Conservation (phyloP, 1,140 invertebrate genomes). For the Melitaea cinxia region DNA sequence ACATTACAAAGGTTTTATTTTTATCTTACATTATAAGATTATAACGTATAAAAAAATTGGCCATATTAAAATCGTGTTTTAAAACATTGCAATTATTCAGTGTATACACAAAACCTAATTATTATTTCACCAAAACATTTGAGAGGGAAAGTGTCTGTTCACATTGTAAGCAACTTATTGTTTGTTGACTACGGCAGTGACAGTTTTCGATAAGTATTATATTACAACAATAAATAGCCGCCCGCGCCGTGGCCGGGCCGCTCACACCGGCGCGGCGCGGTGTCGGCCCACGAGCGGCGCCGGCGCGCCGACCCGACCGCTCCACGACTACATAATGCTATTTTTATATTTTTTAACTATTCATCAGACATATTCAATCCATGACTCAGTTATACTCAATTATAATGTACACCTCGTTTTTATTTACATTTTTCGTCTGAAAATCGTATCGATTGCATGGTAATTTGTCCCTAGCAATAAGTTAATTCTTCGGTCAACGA, state of each 20-base stretch:
- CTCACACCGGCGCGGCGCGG: constrained; percentile 25
- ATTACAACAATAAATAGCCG: background rate
- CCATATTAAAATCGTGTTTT: too few relatives aligned
- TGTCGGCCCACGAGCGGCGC: constrained; percentile 23
- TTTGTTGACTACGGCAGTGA: too few relatives aligned
- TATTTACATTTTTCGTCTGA: background rate
- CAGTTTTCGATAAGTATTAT: too few relatives aligned
- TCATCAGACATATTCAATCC: constrained; percentile 17
- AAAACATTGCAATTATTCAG: too few relatives aligned
- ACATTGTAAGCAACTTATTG: too few relatives aligned
- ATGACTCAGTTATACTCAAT: constrained; percentile 5
- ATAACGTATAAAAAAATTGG: too few relatives aligned
- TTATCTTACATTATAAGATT: too few relatives aligned
- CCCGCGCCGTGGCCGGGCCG: constrained; percentile 9
- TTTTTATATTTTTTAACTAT: constrained; percentile 24
- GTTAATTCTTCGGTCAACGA: background rate
- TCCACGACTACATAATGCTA: constrained; percentile 14
- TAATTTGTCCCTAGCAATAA: background rate
- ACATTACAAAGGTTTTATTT: too few relatives aligned
- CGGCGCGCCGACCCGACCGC: constrained; percentile 24
- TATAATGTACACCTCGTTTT: background rate
- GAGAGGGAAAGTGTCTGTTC: too few relatives aligned
- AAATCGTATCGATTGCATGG: background rate
- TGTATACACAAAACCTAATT: too few relatives aligned
- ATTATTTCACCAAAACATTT: too few relatives aligned